Evolutionary conservation across 2,888 invertebrate species (phyloP).

Genomic region (Eupsilia transversa): DNA sequence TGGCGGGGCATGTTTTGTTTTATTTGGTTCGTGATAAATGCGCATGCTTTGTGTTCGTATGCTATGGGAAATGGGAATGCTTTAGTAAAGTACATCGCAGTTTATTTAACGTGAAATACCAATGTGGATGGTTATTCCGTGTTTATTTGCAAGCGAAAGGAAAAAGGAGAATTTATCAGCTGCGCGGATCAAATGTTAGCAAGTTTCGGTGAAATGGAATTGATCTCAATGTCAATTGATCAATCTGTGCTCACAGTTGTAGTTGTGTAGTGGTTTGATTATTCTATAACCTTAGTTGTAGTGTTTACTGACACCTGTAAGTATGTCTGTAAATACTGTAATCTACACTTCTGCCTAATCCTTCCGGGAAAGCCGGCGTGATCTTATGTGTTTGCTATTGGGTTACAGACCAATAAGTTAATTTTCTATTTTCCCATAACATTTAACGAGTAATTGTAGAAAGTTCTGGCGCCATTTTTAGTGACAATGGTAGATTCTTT

Average conservation of each 20-base stretch:
- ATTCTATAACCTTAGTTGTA: too few relatives aligned
- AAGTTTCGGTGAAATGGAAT: background rate
- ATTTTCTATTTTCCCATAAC: slow-evolving; percentile 35
- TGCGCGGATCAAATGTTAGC: background rate
- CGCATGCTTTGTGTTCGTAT: slow-evolving; percentile 58
- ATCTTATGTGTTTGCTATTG: too few relatives aligned
- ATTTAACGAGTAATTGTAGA: slow-evolving; percentile 30
- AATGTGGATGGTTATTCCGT: slow-evolving; percentile 50
- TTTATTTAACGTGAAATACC: slow-evolving; percentile 58
- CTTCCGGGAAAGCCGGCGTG: too few relatives aligned
- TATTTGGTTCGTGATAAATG: slow-evolving; percentile 67
- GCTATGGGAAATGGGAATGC: slow-evolving; percentile 59
- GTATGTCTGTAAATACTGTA: too few relatives aligned
- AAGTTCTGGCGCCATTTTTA: slow-evolving; percentile 34
- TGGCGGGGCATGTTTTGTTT: slow-evolving; percentile 49
- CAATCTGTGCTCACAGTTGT: background rate
- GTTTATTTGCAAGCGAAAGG: slow-evolving; percentile 46
- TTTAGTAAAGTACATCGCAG: slow-evolving; percentile 58
- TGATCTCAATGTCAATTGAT: background rate
- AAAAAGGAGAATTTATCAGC: slow-evolving; percentile 10
- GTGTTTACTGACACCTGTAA: too few relatives aligned
- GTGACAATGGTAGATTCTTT: slow-evolving; percentile 18
- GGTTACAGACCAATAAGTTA: too few relatives aligned
- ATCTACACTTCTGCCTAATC: too few relatives aligned
- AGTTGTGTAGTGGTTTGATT: background rate